phyloP scores from a whole-genome alignment of 2,113 vertebrate genomes.

The Oncorhynchus keta region DNA sequence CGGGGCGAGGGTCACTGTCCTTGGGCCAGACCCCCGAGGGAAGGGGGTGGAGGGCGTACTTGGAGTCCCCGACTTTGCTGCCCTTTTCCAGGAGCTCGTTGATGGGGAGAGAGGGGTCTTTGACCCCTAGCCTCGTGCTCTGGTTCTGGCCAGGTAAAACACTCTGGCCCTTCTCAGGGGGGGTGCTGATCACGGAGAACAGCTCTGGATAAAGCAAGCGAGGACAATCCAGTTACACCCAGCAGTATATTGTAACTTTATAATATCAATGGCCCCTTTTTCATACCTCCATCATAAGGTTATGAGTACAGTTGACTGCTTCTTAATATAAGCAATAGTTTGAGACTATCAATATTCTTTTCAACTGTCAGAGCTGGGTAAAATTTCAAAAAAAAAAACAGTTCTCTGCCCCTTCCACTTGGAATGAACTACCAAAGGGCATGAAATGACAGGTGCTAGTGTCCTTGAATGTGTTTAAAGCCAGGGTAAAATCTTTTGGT shows the following conservation, averaged over 20 bases:
- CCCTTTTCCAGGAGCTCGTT: conserved; percentile 71
- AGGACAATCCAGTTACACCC: conserved; percentile 1
- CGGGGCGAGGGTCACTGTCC: conserved; percentile 65
- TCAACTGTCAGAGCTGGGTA: too few relatives aligned
- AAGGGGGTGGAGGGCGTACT: conserved; percentile 62
- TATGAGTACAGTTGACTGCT: too few relatives aligned
- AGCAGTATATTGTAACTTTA: not conserved
- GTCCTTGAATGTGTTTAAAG: too few relatives aligned
- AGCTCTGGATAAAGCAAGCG: conserved; percentile 55
- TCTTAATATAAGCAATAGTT: too few relatives aligned
- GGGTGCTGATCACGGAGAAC: conserved; percentile 47
- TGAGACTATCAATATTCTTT: too few relatives aligned
- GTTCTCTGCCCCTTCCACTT: too few relatives aligned
- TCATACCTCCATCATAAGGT: too few relatives aligned
- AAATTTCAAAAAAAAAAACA: too few relatives aligned
- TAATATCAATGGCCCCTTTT: not conserved
- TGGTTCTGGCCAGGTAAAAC: conserved; percentile 61
- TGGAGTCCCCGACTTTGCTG: conserved; percentile 65
- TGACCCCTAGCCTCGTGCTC: conserved; percentile 52
- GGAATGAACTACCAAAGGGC: too few relatives aligned
- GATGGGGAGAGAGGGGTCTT: conserved; percentile 66
- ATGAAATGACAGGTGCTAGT: too few relatives aligned
- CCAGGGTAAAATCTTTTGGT: too few relatives aligned
- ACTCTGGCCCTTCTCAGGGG: conserved; percentile 58
- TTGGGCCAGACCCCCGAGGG: conserved; percentile 71